Evolutionary conservation across 2,888 invertebrate species (phyloP).

Genomic region (Cynaeus angustus): DNA sequence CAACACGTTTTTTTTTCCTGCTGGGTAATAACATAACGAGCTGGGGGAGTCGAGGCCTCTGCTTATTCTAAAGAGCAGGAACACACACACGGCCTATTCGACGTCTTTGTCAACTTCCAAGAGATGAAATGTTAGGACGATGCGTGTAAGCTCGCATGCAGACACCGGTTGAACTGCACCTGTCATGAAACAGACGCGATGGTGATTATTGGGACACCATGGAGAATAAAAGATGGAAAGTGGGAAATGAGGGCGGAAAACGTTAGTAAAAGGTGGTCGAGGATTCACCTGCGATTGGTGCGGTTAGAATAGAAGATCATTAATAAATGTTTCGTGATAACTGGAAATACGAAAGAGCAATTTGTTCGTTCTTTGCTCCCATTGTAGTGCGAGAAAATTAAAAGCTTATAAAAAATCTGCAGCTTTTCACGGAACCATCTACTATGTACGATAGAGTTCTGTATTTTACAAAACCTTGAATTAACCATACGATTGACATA

Average conservation of each 20-base stretch:
- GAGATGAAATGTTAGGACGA: neutral
- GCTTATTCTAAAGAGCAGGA: neutral
- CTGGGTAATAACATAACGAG: conserved; percentile 59
- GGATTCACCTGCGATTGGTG: neutral
- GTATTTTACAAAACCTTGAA: no score
- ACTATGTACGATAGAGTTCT: no score
- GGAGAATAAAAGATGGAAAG: neutral
- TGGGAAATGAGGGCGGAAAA: neutral
- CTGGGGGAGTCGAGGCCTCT: conserved; percentile 49
- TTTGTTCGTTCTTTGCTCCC: no score
- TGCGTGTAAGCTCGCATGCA: neutral
- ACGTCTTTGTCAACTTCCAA: conserved; percentile 18
- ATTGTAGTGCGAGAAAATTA: neutral
- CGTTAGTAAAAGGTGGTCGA: neutral
- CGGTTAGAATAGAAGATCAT: no score
- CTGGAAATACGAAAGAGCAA: neutral
- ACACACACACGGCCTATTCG: conserved; percentile 7
- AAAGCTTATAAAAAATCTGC: neutral
- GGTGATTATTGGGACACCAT: no score
- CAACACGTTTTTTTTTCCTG: conserved; percentile 56
- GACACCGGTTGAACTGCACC: neutral
- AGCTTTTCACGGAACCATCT: no score
- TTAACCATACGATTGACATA: no score
- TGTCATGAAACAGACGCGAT: neutral
- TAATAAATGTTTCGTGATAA: neutral